Evolutionary conservation across 2,888 invertebrate species (phyloP).

Genomic region (Glomeris marginata): DNA sequence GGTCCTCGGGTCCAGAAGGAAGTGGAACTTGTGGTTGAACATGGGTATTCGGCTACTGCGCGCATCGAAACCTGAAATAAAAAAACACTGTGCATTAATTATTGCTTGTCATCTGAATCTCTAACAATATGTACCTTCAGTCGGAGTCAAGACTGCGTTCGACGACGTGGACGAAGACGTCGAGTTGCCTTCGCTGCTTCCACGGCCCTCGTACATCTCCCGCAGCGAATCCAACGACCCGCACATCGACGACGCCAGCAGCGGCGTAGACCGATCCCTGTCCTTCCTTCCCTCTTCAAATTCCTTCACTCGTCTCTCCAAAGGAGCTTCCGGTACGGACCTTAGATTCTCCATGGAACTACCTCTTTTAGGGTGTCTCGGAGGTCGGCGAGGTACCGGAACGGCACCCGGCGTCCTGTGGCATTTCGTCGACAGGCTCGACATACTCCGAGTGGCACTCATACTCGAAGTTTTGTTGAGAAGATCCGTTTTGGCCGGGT

Average conservation of each 20-base stretch:
- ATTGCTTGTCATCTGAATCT: no score
- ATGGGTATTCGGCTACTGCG: no score
- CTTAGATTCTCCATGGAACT: background rate
- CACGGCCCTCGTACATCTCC: constrained; percentile 29
- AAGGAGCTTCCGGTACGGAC: background rate
- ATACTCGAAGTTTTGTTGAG: background rate
- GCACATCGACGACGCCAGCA: constrained; percentile 24
- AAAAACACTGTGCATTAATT: no score
- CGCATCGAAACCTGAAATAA: no score
- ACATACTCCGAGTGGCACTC: background rate
- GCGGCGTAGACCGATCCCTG: background rate
- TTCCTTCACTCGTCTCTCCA: background rate
- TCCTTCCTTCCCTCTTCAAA: no score
- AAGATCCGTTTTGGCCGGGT: constrained; percentile 21
- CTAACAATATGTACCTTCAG: no score
- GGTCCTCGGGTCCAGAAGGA: no score
- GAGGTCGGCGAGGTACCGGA: background rate
- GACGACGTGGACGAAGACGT: no score
- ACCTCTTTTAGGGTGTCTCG: background rate
- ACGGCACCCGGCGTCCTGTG: background rate
- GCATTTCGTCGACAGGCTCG: background rate
- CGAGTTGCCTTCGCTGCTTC: constrained; percentile 13
- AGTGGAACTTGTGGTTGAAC: no score
- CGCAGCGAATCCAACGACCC: constrained; percentile 43
- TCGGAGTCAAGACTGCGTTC: no score